Evolutionary conservation across 2,797 vertebrate genomes (phyloP), one percentile per base, ranked within the genome.

Genomic region (Channallabes apus): DNA sequence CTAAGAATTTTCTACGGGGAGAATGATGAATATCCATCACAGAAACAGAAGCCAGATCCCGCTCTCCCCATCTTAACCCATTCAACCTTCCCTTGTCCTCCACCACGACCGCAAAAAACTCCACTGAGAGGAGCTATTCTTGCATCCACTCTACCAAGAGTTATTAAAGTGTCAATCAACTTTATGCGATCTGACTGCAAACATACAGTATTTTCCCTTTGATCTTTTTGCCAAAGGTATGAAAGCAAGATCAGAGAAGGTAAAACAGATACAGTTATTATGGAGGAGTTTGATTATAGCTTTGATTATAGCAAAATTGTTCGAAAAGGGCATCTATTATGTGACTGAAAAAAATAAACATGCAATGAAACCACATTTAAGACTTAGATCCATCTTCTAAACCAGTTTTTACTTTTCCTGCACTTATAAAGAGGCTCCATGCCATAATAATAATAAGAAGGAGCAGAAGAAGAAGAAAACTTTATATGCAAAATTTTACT

Each of bases 1-100:
- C 41, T 1, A 73, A 84, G 86, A 82, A 80, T 90, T 86, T 78
- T 80, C 83, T 83, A 22, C 82, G 82, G 64, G 80, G 82, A 86
- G 80, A 82, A 81, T 41, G 65, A 81, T 84, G 83, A 86, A 79
- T 61, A 41, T 87, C 85, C 83, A 88, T 89, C 85, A 85, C 51
- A 79, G 83, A 84, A 86, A 77, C 12, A 82, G 83, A 85, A 84
- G 86, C 80, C 85, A 76, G 51, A 84, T 73, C 69, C 38, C 71
- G 27, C 54, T 41, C 68, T 83, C 54, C 38, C 38, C 4, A 58
- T 29, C 41, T 61, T 65, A 64, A 20, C 46, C 56, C 51, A 80
- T 81, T 46, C 59, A 62, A 71, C 85, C 78, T 27, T 24, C n/a
- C 73, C 59, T 65, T 18, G 24, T 51, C 41, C n/a, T 51, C 6